Evolutionary conservation across 53 echinoderm and acorn worm genomes (phyloP).

Genomic region (Temnopleurus reevesii): DNA sequence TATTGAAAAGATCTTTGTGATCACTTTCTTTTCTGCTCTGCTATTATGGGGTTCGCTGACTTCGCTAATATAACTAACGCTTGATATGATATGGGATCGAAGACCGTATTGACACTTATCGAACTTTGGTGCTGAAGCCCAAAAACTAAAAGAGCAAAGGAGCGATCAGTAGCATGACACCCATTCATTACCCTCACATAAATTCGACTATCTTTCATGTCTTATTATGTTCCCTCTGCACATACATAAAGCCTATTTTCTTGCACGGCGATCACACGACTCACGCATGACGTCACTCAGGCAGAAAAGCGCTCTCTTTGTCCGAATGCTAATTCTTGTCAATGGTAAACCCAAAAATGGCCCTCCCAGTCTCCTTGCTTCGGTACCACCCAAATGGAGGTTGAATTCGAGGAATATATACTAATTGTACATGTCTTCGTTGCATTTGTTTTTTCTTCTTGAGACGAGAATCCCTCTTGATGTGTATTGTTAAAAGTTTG

Average conservation of each 20-base stretch:
- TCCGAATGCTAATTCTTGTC: slow-evolving; percentile 44
- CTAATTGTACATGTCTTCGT: slow-evolving; percentile 15
- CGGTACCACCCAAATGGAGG: neutral
- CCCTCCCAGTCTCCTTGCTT: neutral
- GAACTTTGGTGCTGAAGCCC: neutral
- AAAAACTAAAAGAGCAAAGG: neutral
- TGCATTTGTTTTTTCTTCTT: slow-evolving; percentile 14
- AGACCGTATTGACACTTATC: neutral
- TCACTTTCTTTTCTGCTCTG: no score
- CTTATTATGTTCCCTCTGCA: neutral
- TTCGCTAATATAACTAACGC: no score
- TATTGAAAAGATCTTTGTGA: no score
- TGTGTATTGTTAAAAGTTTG: neutral
- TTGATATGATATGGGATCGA: neutral
- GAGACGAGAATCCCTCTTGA: slow-evolving; percentile 38
- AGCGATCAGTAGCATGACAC: neutral
- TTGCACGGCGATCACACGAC: neutral
- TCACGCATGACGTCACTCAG: neutral
- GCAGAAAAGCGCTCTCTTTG: slow-evolving; percentile 51
- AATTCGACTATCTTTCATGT: slow-evolving; percentile 43
- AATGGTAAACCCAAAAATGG: neutral
- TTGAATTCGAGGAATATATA: neutral
- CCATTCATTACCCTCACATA: slow-evolving; percentile 11
- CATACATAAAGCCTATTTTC: neutral
- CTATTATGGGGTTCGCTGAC: no score